Conservation (phyloP, 2,888 invertebrate genomes). For the Nineta flava region DNA sequence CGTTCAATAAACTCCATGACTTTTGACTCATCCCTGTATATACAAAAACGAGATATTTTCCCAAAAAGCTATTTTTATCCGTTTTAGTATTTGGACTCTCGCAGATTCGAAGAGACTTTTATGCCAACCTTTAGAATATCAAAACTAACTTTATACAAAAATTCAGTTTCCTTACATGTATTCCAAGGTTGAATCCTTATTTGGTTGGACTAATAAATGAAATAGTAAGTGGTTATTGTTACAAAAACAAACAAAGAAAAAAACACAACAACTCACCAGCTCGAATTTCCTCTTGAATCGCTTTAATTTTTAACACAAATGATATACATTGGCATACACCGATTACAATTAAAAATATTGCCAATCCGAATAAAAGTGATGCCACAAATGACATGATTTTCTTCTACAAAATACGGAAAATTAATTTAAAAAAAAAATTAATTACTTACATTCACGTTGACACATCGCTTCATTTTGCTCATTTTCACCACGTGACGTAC, state of each 20-base stretch:
- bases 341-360: not conserved
- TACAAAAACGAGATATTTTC: too few species aligned
- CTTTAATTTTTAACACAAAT: not conserved
- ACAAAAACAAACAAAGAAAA: not conserved
- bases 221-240: too few species aligned
- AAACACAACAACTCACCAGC: not conserved
- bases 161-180: too few species aligned
- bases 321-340: not conserved
- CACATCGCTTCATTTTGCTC: not conserved
- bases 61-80: too few species aligned
- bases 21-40: too few species aligned
- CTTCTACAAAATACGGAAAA: slow-evolving; percentile 1
- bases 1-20: too few species aligned
- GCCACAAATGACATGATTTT: not conserved
- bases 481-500: not conserved
- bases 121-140: too few species aligned
- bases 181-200: too few species aligned
- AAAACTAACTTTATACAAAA: too few species aligned
- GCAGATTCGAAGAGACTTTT: too few species aligned
- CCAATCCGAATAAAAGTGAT: not conserved
- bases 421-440: not conserved
- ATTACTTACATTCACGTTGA: not conserved
- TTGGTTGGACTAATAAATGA: too few species aligned
- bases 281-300: not conserved
- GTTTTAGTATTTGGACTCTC: too few species aligned